Conservation (phyloP, 1,140 invertebrate species). For the Agrilus planipennis region DNA sequence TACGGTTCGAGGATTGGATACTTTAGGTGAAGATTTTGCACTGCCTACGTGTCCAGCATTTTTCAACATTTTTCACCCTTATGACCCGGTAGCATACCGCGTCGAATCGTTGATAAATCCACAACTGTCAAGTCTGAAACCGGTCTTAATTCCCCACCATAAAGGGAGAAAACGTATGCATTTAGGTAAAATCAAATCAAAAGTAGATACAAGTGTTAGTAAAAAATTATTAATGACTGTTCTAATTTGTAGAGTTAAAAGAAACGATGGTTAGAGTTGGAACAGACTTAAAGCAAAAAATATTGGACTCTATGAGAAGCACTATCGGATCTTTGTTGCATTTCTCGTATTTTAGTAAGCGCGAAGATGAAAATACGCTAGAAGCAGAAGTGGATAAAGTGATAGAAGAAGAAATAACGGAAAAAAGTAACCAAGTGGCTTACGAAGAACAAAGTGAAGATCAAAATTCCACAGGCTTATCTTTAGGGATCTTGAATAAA, state of each 20-base stretch:
- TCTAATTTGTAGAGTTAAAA: constrained; percentile 77
- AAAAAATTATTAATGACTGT: too few species aligned
- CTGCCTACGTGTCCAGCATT: constrained; percentile 85
- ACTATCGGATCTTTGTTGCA: constrained; percentile 83
- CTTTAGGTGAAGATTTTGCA: constrained; percentile 67
- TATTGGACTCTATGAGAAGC: constrained; percentile 73
- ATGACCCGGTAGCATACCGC: constrained; percentile 88
- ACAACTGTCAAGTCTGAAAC: constrained; percentile 56
- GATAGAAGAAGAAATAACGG: constrained; percentile 44
- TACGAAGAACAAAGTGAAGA: too few species aligned
- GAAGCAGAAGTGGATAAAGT: constrained; percentile 46
- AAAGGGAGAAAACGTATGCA: constrained; percentile 95
- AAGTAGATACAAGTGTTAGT: not conserved
- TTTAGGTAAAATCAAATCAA: constrained; percentile 51
- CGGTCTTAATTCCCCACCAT: constrained; percentile 89
- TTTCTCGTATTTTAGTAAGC: constrained; percentile 35
- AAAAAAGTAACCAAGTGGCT: too few species aligned
- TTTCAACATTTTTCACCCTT: constrained; percentile 97
- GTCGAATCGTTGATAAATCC: constrained; percentile 84
- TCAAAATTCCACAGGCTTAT: constrained; percentile 38
- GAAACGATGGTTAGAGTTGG: constrained; percentile 86
- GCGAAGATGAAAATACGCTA: too few species aligned
- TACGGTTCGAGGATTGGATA: constrained; percentile 83
- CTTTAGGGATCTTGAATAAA: constrained; percentile 71
- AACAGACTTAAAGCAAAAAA: constrained; percentile 78